Percentiles rank a stretch among this genome's conserved stretches.
These are phyloP conservation scores for Carposina sasakii DNA, from an alignment of 1,140 invertebrate genomes.

Conservation along the genomic window DNA sequence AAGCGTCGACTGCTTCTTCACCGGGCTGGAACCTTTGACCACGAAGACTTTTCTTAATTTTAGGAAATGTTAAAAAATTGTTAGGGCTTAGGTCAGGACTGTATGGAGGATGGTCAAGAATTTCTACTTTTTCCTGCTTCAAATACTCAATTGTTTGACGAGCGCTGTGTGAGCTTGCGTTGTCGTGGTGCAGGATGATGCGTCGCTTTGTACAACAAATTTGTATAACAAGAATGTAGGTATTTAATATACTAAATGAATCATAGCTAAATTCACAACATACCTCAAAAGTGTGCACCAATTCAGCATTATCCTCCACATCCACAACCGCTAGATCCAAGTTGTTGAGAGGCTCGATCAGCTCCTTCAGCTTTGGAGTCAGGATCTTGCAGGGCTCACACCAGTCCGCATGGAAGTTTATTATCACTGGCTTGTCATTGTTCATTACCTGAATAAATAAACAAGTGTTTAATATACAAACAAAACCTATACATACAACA, in stretches of 20 bases:
- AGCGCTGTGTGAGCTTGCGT: not conserved
- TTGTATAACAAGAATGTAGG: not conserved
- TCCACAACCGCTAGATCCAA: constrained; percentile 93
- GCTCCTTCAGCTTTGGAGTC: constrained; percentile 89
- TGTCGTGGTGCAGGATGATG: not conserved
- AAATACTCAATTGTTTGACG: not conserved
- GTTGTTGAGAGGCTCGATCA: constrained; percentile 83
- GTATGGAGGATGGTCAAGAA: no score
- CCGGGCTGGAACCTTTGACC: no score
- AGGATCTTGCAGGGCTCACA: constrained; percentile 96
- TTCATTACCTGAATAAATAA: constrained; percentile 79
- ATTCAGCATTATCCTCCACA: constrained; percentile 90
- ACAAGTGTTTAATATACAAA: not conserved
- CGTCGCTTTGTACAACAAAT: not conserved
- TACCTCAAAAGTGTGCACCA: constrained; percentile 73
- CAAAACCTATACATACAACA: no score
- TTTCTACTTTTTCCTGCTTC: not conserved
- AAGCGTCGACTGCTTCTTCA: no score
- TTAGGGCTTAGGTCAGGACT: no score
- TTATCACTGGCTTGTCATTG: constrained; percentile 85
- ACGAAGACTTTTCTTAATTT: no score
- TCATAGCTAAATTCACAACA: no score
- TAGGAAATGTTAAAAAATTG: no score
- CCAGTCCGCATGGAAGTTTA: constrained; percentile 94
- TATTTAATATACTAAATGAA: no score